These are phyloP conservation scores for Cephus pulcher DNA, from an alignment of 2,888 invertebrate species.

Conservation along the genomic window DNA sequence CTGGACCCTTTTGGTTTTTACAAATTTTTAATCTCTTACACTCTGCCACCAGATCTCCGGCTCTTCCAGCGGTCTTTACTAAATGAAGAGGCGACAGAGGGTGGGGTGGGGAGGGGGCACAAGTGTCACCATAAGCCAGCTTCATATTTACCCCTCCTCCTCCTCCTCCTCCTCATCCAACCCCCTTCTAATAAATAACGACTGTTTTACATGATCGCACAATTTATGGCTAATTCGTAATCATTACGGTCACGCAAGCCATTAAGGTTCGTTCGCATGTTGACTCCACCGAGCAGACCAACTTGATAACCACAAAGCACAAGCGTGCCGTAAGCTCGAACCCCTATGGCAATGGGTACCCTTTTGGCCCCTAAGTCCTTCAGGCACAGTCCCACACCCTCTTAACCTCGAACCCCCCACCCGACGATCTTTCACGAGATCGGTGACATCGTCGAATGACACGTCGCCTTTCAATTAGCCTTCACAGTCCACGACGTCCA, in stretches of 20 bases:
- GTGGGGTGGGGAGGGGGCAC: not conserved
- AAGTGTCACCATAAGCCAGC: not conserved
- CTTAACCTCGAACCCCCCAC: not conserved
- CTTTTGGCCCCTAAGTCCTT: not conserved
- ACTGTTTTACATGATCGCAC: conserved; percentile 54
- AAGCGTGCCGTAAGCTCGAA: not conserved
- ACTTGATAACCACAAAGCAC: conserved; percentile 43
- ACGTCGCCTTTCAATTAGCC: conserved; percentile 53
- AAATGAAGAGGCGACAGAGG: not conserved
- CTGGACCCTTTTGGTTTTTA: not conserved
- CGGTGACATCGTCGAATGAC: conserved; percentile 28
- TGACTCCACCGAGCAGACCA: conserved; percentile 42
- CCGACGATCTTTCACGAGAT: not conserved
- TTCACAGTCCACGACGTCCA: not conserved
- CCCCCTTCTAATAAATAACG: conserved; percentile 44
- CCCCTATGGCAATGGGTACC: not conserved
- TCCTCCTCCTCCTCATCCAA: not conserved
- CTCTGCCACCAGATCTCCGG: not conserved
- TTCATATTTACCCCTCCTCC: not conserved
- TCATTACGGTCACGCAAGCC: conserved; percentile 59
- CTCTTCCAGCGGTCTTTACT: not conserved
- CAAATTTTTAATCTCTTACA: not conserved
- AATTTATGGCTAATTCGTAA: conserved; percentile 59
- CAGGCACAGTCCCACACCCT: not conserved
- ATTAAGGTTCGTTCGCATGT: conserved; percentile 49